Evolutionary conservation across 2,797 vertebrate species (phyloP).

Genomic region (Macrochelys suwanniensis): DNA sequence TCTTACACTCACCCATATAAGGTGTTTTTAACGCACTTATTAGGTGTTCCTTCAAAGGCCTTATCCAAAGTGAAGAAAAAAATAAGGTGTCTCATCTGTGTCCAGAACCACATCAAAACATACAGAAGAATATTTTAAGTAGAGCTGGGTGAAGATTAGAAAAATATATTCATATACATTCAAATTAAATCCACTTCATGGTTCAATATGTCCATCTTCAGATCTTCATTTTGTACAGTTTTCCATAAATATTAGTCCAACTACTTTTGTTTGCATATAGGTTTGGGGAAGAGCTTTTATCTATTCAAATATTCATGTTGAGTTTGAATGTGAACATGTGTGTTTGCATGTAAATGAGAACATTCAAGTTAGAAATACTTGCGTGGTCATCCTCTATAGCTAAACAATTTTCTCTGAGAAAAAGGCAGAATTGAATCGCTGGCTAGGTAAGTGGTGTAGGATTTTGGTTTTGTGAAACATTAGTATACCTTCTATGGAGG

Average conservation of each 20-base stretch:
- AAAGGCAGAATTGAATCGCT: neutral
- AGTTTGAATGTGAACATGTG: accelerated
- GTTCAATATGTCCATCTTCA: neutral
- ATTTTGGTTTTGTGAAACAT: neutral
- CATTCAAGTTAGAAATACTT: neutral
- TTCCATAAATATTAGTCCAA: neutral
- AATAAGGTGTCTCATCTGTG: neutral
- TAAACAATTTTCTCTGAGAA: neutral
- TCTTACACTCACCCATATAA: neutral
- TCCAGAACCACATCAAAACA: neutral
- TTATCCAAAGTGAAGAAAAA: constrained; percentile 20
- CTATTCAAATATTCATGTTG: neutral
- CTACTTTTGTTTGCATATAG: neutral
- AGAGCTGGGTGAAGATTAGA: neutral
- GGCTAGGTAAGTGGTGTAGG: neutral
- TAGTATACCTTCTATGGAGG: neutral
- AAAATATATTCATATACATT: neutral
- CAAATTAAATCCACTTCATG: neutral
- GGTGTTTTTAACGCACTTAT: constrained; percentile 9
- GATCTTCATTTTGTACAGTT: neutral
- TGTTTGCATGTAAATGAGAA: neutral
- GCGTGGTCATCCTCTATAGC: neutral
- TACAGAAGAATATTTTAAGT: neutral
- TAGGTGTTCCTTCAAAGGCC: neutral
- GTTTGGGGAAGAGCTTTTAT: neutral